These are phyloP conservation scores for Lysiphlebus fabarum DNA, from an alignment of 1,140 invertebrate genomes.

Conservation along the genomic window DNA sequence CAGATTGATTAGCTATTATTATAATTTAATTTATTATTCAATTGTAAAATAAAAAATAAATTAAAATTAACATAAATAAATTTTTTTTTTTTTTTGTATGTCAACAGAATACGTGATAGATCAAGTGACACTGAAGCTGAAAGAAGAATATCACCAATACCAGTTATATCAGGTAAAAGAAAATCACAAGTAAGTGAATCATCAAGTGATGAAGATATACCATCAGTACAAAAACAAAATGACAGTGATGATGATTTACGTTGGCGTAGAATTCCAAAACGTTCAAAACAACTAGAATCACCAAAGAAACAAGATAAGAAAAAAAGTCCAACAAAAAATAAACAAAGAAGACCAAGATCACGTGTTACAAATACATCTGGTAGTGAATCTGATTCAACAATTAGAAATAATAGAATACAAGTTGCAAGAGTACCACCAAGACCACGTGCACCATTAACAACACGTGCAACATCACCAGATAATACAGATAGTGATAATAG, in stretches of 20 bases:
- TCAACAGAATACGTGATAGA: conserved; percentile 24
- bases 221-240: conserved; percentile 27
- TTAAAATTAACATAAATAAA: not conserved
- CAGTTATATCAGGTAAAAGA: conserved; percentile 27
- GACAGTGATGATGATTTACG: conserved; percentile 39
- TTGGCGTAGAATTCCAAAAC: conserved; percentile 41
- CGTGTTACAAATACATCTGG: conserved; percentile 42
- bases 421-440: conserved; percentile 45
- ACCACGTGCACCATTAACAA: conserved; percentile 39
- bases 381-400: conserved; percentile 42
- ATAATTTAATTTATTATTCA: not conserved
- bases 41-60: not conserved
- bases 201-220: conserved; percentile 39
- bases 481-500: conserved; percentile 52
- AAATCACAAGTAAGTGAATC: conserved; percentile 33
- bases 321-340: conserved; percentile 43
- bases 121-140: conserved; percentile 38
- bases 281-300: conserved; percentile 38
- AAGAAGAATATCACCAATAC: conserved; percentile 20
- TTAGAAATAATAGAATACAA: conserved; percentile 39
- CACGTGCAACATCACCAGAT: conserved; percentile 40
- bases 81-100: not conserved
- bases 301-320: conserved; percentile 43
- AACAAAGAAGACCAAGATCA: conserved; percentile 42
- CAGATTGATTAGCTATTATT: too few species aligned